Conservation (phyloP, 2,888 invertebrate genomes). For the Leptopilina drosophilae region DNA sequence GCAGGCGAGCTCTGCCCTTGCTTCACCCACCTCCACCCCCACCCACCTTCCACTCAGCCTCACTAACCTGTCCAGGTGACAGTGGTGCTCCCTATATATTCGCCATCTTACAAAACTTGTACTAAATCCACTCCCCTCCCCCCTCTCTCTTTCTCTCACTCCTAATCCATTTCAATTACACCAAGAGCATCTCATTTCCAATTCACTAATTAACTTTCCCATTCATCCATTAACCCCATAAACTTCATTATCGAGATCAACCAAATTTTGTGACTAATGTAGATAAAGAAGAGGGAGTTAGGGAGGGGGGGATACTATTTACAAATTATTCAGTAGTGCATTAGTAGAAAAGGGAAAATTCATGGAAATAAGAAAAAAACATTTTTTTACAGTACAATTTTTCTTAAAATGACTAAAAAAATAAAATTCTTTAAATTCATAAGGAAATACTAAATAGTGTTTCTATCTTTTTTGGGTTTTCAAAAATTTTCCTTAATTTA, state of each 20-base stretch:
- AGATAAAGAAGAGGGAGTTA: too few relatives aligned
- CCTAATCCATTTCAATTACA: constrained; percentile 24
- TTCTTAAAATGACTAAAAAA: too few relatives aligned
- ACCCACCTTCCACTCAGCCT: constrained; percentile 54
- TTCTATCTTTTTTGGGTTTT: too few relatives aligned
- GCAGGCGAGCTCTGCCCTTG: constrained; percentile 66
- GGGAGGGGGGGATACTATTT: too few relatives aligned
- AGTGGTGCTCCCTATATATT: constrained; percentile 62
- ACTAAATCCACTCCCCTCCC: neutral
- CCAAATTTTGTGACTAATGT: neutral
- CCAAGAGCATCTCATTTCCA: neutral
- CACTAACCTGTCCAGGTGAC: constrained; percentile 71
- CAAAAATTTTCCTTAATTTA: too few relatives aligned
- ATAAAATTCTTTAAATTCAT: too few relatives aligned
- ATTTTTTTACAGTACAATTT: too few relatives aligned
- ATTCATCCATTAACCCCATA: neutral
- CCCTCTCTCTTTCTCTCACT: neutral
- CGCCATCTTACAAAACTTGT: constrained; percentile 34
- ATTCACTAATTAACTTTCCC: constrained; percentile 10
- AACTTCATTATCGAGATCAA: constrained; percentile 14
- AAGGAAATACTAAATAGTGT: too few relatives aligned
- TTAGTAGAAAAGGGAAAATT: too few relatives aligned
- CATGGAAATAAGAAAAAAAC: too few relatives aligned
- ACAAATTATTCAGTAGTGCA: too few relatives aligned
- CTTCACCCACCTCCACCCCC: constrained; percentile 48